phyloP scores from a whole-genome alignment of 2,113 vertebrate species.

The Hoplias malabaricus region DNA sequence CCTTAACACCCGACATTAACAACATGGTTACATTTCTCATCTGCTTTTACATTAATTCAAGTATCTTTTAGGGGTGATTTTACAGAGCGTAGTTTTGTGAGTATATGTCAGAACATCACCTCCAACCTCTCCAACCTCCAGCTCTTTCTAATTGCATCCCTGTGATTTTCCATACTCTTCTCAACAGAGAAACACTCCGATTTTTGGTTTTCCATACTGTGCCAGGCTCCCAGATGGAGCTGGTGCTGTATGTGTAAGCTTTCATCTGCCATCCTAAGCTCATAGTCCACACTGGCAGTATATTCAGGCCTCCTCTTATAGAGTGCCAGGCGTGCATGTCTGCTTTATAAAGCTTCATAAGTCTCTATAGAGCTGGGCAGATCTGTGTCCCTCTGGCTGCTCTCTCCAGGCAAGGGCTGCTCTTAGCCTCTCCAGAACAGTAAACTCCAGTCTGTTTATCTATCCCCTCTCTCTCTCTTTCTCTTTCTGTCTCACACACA shows the following conservation, averaged over 20 bases:
- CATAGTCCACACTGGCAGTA: slow-evolving; percentile 63
- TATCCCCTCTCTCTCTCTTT: background rate
- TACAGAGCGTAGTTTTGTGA: background rate
- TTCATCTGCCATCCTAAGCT: slow-evolving; percentile 65
- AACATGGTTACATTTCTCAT: too few species aligned
- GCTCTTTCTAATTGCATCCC: background rate
- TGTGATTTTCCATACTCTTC: slow-evolving; percentile 2
- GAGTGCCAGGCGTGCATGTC: slow-evolving; percentile 55
- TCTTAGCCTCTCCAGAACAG: slow-evolving; percentile 1
- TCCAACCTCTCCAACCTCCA: too few species aligned
- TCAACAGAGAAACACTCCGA: slow-evolving; percentile 23
- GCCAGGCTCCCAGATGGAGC: slow-evolving; percentile 65
- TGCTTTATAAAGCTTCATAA: slow-evolving; percentile 62
- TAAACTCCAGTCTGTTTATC: slow-evolving; percentile 3
- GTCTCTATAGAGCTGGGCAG: slow-evolving; percentile 46
- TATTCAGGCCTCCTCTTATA: slow-evolving; percentile 60
- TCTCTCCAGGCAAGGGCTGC: slow-evolving; percentile 17
- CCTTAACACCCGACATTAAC: too few species aligned
- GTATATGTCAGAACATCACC: background rate
- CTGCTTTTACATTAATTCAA: too few species aligned
- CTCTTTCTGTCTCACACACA: background rate
- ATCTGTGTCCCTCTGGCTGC: slow-evolving; percentile 43
- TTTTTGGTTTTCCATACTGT: slow-evolving; percentile 14
- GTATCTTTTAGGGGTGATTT: too few species aligned
- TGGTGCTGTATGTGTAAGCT: slow-evolving; percentile 64